These are phyloP conservation scores for Gobiocypris rarus DNA, from an alignment of 2,113 vertebrate genomes.

Conservation along the genomic window DNA sequence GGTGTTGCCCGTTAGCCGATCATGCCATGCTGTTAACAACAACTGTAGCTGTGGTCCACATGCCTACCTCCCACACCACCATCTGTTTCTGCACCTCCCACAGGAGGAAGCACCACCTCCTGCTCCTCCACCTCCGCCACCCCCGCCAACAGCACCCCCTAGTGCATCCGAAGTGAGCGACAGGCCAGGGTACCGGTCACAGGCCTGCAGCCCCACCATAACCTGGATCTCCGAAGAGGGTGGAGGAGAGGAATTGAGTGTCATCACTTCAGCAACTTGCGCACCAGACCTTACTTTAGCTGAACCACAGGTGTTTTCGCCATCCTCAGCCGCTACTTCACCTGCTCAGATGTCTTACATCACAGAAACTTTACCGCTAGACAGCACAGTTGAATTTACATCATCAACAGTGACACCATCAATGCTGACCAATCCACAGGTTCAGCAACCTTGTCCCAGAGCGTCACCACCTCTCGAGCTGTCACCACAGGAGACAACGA, in stretches of 20 bases:
- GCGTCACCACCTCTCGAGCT: constrained; percentile 47
- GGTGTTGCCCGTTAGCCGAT: constrained; percentile 67
- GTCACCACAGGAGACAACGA: constrained; percentile 49
- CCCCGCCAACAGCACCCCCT: constrained; percentile 25
- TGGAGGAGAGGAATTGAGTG: constrained; percentile 67
- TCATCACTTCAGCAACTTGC: constrained; percentile 65
- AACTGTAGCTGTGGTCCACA: constrained; percentile 73
- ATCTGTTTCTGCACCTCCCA: constrained; percentile 80
- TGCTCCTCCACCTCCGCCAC: constrained; percentile 34
- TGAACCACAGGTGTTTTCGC: constrained; percentile 36
- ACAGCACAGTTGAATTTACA: constrained; percentile 32
- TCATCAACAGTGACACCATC: constrained; percentile 15
- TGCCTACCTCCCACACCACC: constrained; percentile 75
- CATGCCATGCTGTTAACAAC: constrained; percentile 72
- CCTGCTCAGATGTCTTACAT: constrained; percentile 42
- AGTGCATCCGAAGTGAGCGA: constrained; percentile 68
- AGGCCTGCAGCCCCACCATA: constrained; percentile 82
- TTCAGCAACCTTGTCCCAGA: constrained; percentile 67
- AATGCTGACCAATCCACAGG: constrained; percentile 59
- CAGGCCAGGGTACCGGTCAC: constrained; percentile 87
- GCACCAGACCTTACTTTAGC: constrained; percentile 50
- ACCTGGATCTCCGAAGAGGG: constrained; percentile 78
- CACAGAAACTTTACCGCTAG: constrained; percentile 41
- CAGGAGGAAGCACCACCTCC: constrained; percentile 82
- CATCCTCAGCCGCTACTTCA: constrained; percentile 36